Base-by-base conservation (phyloP, 2,888 invertebrate species). In the Norana najaformis region DNA sequence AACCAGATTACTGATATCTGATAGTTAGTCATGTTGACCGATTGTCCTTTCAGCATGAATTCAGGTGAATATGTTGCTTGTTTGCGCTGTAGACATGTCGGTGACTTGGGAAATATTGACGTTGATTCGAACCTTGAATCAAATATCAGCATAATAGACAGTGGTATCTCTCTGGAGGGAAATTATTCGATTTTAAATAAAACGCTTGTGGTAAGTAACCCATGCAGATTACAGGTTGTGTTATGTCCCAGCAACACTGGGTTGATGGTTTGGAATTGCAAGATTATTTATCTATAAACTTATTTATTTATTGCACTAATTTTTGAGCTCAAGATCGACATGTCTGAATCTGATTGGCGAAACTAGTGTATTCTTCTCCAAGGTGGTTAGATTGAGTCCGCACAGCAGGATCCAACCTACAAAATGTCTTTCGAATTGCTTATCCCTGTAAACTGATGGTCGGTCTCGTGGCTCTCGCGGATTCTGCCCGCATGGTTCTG, bases 31-130 rank as follows among this genome's bases (percentile, higher is more conserved):
- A 69, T n/a, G 11, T 6, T 69, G 69, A 5, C 11, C n/a, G 69
- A 69, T 8, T n/a, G 8, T n/a, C n/a, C n/a, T n/a, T n/a, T n/a
- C n/a, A 47, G 23, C 23, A n/a, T 6, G 69, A 11, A n/a, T 16
- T 69, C 0, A 8, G 13, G 5, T 11, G 11, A n/a, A 69, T 69
- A 3, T n/a, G 8, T 69, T 2, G 14, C 11, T 69, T 69, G 3
- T 23, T 69, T 47, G 23, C 47, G n/a, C 69, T 14, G 36, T 23
- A 85, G 85, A 85, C 85, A 85, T 23, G 36, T 85, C 37, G 85
- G 85, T 23, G 85, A 85, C 85, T 85, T 85, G 85, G 85, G 85
- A 37, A 85, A 85, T 36, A 37, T 85, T 36, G 18, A n/a, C 3
- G 35, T 37, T 35, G 36, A 85, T 23, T 18, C 20, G 20, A 85